Conservation (phyloP, 2,888 invertebrate genomes). For the Ormyrus nitidulus region DNA sequence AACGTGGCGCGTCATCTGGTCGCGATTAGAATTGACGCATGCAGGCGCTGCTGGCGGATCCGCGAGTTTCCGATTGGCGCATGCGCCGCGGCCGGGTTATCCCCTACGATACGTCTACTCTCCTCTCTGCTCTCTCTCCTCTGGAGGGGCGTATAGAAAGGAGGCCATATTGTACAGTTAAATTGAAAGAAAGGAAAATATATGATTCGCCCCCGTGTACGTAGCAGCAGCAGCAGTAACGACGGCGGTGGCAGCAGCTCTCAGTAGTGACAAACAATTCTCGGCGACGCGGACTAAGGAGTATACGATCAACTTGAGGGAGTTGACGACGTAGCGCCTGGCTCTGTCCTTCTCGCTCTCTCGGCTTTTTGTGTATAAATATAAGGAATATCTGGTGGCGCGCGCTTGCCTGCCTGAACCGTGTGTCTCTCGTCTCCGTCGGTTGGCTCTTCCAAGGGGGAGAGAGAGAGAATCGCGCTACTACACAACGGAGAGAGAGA, state of each 20-base stretch:
- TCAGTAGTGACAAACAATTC: not conserved
- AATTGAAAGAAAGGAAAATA: slow-evolving; percentile 73
- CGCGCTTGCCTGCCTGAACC: not conserved
- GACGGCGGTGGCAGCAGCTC: slow-evolving; percentile 11
- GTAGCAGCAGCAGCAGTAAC: slow-evolving; percentile 48
- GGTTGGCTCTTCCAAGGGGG: not conserved
- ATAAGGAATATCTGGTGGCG: slow-evolving; percentile 35
- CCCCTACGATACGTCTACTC: not conserved
- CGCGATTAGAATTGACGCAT: not conserved
- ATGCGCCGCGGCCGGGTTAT: slow-evolving; percentile 18
- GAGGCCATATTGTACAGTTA: slow-evolving; percentile 76
- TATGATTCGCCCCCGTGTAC: slow-evolving; percentile 50
- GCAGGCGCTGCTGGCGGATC: slow-evolving; percentile 6
- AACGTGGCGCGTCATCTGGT: slow-evolving; percentile 20
- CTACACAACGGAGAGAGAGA: slow-evolving; percentile 26
- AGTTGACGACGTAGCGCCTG: not conserved
- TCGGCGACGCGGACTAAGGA: not conserved
- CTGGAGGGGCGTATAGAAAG: slow-evolving; percentile 74
- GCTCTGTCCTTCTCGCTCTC: not conserved
- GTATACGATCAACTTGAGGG: slow-evolving; percentile 1
- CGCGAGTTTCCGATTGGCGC: not conserved
- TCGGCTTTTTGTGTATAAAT: slow-evolving; percentile 66
- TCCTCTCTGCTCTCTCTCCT: not conserved
- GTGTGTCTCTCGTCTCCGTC: not conserved
- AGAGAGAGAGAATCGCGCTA: slow-evolving; percentile 21